Base-by-base conservation (phyloP, 2,888 invertebrate genomes). In the Pegoplata infirma region DNA sequence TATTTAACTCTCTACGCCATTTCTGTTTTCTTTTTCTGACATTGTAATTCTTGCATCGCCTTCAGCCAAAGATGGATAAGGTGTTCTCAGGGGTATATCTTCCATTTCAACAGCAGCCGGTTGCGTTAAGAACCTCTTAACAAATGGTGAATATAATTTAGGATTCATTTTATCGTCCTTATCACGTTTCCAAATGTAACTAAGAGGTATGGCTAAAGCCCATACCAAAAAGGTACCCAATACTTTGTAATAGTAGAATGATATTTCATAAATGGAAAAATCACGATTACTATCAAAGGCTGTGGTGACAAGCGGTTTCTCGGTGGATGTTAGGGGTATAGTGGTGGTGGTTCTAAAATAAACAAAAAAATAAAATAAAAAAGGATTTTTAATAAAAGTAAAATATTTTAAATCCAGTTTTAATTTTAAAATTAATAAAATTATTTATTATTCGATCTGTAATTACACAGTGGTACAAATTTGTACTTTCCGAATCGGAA, bases 191-290 rank as follows among this genome's bases (percentile, higher is more conserved):
- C 91, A 91, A 2, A 92, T 67, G 76, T 90, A 91, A 82, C 92
- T 93, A 77, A 92, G 90, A 3, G 91, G 85, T 25, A 92, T 84
- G 0, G 92, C 92, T 23, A 92, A 86, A 0, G 91, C 81, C 74
- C 93, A 89, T 0, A 91, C 90, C 0, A 91, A 85, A 0, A 90
- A 21, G 16, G 90, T 90, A 0, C 93, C 93, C 8, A 92, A 82
- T 2, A 91, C 78, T 6, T 91, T 90, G 84, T 92, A 93, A 90
- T 92, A 93, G 86, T 92, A 91, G 85, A 93, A 93, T 1, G 92
- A 92, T 47, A 93, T 85, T 12, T 91, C 90, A 83, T 91, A 93
- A 7, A 93, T 82, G 7, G 90, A 85, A 74, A 91, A 90, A 3
- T 88, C 81, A 1, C 85, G 84, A 72, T 84, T 84, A 67, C 84